Percentiles rank a stretch among this genome's conserved stretches.
phyloP scores from a whole-genome alignment of 2,888 invertebrate species.

The Lamellibrachia columna region DNA sequence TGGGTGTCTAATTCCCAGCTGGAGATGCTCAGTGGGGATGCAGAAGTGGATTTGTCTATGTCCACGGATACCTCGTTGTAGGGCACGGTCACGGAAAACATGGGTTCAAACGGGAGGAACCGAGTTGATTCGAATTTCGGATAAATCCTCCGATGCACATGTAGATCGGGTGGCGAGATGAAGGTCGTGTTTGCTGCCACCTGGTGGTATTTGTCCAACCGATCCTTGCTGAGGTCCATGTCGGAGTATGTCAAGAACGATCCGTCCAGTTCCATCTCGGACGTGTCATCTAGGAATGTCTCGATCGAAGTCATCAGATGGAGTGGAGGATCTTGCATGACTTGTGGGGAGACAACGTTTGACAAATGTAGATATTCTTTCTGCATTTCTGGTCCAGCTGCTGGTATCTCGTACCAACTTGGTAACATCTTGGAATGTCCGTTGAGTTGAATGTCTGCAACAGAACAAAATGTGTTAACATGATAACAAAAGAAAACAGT shows the following conservation, averaged over 20 bases:
- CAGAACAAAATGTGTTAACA: not conserved
- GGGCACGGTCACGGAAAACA: not conserved
- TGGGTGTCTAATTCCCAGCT: not conserved
- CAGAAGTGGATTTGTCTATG: not conserved
- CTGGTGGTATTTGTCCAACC: not conserved
- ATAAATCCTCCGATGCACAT: not conserved
- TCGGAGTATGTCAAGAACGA: not conserved
- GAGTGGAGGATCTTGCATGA: not conserved
- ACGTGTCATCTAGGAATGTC: not conserved
- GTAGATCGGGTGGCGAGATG: not conserved
- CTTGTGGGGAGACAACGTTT: not conserved
- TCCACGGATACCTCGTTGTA: not conserved
- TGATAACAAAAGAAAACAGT: not conserved
- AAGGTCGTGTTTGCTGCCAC: not conserved
- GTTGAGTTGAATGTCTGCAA: not conserved
- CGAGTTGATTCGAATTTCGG: not conserved
- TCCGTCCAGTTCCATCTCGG: not conserved
- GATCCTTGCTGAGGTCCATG: not conserved
- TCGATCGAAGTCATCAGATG: not conserved
- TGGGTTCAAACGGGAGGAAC: not conserved
- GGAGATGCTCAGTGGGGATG: not conserved
- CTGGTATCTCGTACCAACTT: not conserved
- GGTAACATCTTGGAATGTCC: not conserved
- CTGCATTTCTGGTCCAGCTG: not conserved
- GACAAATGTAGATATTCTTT: not conserved